phyloP scores from a whole-genome alignment of 2,113 vertebrate genomes.

The Garra rufa region DNA sequence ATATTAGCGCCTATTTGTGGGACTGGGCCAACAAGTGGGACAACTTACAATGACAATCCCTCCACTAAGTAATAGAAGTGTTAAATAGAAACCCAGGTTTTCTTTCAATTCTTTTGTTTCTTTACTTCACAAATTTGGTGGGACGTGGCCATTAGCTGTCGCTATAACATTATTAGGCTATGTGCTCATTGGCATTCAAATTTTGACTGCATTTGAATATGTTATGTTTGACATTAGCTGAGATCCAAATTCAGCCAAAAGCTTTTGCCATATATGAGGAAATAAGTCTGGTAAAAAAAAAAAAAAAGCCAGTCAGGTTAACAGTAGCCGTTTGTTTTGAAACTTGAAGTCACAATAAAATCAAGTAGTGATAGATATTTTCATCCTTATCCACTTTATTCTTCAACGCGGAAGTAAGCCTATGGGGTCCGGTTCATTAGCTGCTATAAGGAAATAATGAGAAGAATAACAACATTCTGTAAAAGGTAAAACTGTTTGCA shows the following conservation, averaged over 20 bases:
- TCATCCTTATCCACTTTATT: background rate
- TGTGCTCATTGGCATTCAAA: background rate
- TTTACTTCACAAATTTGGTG: background rate
- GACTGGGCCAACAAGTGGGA: background rate
- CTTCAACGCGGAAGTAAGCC: too few species aligned
- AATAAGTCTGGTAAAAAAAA: too few species aligned
- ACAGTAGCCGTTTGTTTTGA: background rate
- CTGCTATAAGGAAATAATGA: too few species aligned
- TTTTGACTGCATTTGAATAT: background rate
- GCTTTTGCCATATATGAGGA: background rate
- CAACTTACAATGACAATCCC: background rate
- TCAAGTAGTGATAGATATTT: background rate
- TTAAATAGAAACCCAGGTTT: background rate
- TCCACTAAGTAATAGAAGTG: background rate
- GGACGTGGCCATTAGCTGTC: background rate
- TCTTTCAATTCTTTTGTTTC: background rate
- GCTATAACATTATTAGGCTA: background rate
- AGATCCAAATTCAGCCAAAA: background rate
- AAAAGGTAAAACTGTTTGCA: too few species aligned
- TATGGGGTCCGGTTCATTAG: too few species aligned
- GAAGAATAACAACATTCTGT: too few species aligned
- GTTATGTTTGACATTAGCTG: background rate
- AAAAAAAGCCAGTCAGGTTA: background rate
- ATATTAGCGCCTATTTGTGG: conserved; percentile 20
- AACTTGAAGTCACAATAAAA: background rate